A percentile compares a stretch with the other conserved stretches of the same genome.
Evolutionary conservation across 2,888 invertebrate genomes (phyloP).

Genomic region (Cryptus viduatorius): DNA sequence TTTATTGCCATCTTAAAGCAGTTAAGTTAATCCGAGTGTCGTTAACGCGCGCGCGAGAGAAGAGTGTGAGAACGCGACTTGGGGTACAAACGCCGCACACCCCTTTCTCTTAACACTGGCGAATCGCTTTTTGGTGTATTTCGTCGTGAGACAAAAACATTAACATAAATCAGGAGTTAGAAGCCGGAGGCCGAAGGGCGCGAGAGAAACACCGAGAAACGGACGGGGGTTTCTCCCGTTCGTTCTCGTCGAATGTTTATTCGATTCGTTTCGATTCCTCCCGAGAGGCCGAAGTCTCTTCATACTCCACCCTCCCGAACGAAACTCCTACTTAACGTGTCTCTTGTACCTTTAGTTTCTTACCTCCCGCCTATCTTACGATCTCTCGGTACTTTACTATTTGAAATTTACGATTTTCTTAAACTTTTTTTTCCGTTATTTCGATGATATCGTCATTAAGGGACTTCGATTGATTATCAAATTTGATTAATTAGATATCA

Average conservation of each 20-base stretch:
- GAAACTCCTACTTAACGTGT: conserved; percentile 56
- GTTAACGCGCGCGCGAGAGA: conserved; percentile 68
- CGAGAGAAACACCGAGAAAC: conserved; percentile 71
- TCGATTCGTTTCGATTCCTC: conserved; percentile 79
- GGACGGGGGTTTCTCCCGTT: conserved; percentile 61
- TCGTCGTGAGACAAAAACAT: conserved; percentile 84
- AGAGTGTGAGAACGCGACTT: conserved; percentile 68
- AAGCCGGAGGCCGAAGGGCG: conserved; percentile 71
- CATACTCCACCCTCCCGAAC: conserved; percentile 18
- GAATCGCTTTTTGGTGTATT: conserved; percentile 84
- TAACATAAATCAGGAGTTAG: conserved; percentile 83
- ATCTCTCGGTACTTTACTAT: conserved; percentile 36
- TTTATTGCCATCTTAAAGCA: conserved; percentile 84
- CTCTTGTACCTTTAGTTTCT: conserved; percentile 43
- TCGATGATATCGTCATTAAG: neutral
- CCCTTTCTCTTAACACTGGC: conserved; percentile 58
- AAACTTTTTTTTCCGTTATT: conserved; percentile 15
- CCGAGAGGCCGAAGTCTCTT: conserved; percentile 29
- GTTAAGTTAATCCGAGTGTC: conserved; percentile 83
- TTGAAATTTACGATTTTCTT: conserved; percentile 47
- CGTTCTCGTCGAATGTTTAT: conserved; percentile 80
- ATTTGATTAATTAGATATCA: too few species aligned
- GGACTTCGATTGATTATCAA: neutral
- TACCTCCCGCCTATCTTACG: conserved; percentile 63
- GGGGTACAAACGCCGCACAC: conserved; percentile 54